Evolutionary conservation across 2,113 vertebrate genomes (phyloP).

Genomic region (Genyomyrus donnyi): DNA sequence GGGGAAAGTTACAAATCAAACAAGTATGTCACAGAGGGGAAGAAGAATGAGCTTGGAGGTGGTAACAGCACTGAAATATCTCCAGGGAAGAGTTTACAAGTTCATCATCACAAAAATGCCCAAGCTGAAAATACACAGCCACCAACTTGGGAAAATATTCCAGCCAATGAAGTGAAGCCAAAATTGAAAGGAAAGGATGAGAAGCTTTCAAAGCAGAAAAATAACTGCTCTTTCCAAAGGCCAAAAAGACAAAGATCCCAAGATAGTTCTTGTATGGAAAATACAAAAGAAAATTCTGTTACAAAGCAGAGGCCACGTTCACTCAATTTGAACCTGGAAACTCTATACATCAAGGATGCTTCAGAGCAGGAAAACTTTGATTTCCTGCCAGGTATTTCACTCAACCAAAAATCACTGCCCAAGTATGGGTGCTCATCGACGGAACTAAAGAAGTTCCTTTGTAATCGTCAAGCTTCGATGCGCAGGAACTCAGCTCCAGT

Average conservation of each 20-base stretch:
- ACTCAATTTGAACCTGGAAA: conserved; percentile 59
- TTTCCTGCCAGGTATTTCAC: conserved; percentile 35
- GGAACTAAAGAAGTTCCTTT: conserved; percentile 62
- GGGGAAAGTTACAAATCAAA: conserved; percentile 26
- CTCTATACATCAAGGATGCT: conserved; percentile 58
- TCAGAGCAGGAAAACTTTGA: conserved; percentile 53
- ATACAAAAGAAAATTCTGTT: conserved; percentile 41
- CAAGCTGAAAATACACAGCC: conserved; percentile 36
- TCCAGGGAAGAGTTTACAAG: conserved; percentile 33
- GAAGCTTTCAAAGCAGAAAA: conserved; percentile 46
- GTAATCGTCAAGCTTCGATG: conserved; percentile 53
- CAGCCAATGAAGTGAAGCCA: conserved; percentile 25
- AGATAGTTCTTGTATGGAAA: conserved; percentile 44
- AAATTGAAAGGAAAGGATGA: conserved; percentile 39
- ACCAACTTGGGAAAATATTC: conserved; percentile 14
- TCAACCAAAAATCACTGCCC: conserved; percentile 28
- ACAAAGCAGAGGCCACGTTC: conserved; percentile 58
- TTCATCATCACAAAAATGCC: conserved; percentile 30
- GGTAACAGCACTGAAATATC: conserved; percentile 22
- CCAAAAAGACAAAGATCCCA: conserved; percentile 56
- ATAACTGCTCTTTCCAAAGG: conserved; percentile 43
- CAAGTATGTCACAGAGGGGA: neutral
- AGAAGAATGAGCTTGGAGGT: conserved; percentile 20
- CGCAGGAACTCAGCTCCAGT: conserved; percentile 89
- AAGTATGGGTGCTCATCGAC: conserved; percentile 40